Evolutionary conservation across 2,888 invertebrate species (phyloP), one percentile per base, ranked within the genome.

Genomic region (Uropetala carovei): DNA sequence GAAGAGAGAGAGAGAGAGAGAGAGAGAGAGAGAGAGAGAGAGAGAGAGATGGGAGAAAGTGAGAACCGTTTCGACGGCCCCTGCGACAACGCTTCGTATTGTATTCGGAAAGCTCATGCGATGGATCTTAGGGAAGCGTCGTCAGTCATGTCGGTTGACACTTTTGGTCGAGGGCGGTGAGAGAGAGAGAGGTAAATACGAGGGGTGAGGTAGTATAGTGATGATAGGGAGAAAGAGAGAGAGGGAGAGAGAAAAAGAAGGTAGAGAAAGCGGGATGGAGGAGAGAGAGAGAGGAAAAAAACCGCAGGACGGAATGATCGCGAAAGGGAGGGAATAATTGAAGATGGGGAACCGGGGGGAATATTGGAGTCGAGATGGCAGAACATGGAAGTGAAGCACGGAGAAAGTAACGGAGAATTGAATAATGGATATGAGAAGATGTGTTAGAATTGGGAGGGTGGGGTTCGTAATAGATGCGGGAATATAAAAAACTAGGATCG

Each of bases 121-220:
- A 68, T 89, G 89, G 89, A 43, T 68, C n/a, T 13, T 18, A 64
- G 64, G 89, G 68, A 56, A 64, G 68, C 89, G 64, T 89, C 89
- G 89, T 89, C 64, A 64, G 68, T 89, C 89, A 89, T 89, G 43
- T 43, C 64, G 43, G 68, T 11, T 89, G 89, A 89, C 89, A 89
- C 43, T 89, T 89, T 64, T 30, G 30, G 83, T 43, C n/a, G 43
- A 43, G 43, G 43, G 5, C 43, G 5, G 43, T 3, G 43, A 43
- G 43, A 43, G 43, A 43, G 43, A 43, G 43, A 43, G 68, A 10
- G 68, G 68, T 64, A n/a, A 64, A 64, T 64, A n/a, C 14, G 64
- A 64, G n/a, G 18, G 64, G n/a, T 43, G 43, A 43, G 1, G 43
- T 43, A 43, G 43, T 1, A 5, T 43, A n/a, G n/a, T n/a, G n/a